Conservation (phyloP, 2,797 vertebrate species). For the Sebastes paucispinis region DNA sequence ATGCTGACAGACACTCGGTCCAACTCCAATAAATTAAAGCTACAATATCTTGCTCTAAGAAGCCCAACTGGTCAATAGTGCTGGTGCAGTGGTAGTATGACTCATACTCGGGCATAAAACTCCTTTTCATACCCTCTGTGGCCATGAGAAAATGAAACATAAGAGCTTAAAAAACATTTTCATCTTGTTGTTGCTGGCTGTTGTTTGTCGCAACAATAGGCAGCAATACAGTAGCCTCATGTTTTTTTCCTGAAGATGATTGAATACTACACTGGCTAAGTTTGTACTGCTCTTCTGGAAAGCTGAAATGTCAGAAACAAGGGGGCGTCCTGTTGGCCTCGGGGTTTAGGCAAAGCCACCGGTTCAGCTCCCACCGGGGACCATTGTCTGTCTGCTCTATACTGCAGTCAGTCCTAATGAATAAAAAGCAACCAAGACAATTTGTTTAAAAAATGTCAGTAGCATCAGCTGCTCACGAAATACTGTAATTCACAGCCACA, state of each 20-base stretch:
- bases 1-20: constrained; percentile 28
- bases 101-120: constrained; percentile 1
- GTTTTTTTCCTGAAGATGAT: not conserved
- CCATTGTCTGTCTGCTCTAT: not conserved
- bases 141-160: not conserved
- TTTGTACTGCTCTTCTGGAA: not conserved
- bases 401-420: not conserved
- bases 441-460: not conserved
- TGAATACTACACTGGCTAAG: not conserved
- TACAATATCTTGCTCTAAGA: not conserved
- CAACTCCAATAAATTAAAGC: constrained; percentile 25
- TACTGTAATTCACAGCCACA: not conserved
- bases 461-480: not conserved
- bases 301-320: not conserved
- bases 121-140: not conserved
- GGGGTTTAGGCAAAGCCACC: not conserved
- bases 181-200: not conserved
- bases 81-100: not conserved
- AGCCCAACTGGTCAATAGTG: not conserved
- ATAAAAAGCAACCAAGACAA: not conserved
- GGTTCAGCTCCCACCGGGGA: not conserved
- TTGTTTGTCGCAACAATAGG: not conserved
- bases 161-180: not conserved
- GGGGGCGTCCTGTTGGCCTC: not conserved
- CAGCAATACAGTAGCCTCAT: not conserved